Evolutionary conservation across 2,113 vertebrate species (phyloP).

Genomic region (Thamnophis sirtalis): DNA sequence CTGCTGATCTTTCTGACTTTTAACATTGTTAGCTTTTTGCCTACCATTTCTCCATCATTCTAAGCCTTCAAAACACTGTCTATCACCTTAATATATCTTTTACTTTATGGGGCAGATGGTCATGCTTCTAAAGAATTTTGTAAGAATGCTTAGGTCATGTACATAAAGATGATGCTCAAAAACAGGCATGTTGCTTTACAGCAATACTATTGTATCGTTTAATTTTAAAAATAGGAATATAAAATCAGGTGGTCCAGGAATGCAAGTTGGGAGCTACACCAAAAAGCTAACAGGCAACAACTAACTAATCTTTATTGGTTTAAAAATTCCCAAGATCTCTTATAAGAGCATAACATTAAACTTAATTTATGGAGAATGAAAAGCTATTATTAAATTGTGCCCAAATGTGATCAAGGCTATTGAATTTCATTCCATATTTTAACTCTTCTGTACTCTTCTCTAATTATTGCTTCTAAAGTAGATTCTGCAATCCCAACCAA

Average conservation of each 20-base stretch:
- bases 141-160: background rate
- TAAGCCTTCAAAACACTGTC: background rate
- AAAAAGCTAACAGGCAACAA: background rate
- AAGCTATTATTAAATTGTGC: background rate
- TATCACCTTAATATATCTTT: background rate
- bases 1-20: background rate
- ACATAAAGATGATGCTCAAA: background rate
- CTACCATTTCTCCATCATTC: background rate
- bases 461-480: background rate
- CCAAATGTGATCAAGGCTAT: background rate
- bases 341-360: background rate
- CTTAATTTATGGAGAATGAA: background rate
- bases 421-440: background rate
- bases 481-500: background rate
- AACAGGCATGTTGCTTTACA: background rate
- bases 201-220: background rate
- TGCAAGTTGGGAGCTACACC: background rate
- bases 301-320: background rate
- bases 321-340: background rate
- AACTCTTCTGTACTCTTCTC: background rate
- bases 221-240: background rate
- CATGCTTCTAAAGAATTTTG: background rate
- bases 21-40: background rate
- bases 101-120: background rate
- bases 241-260: background rate